Evolutionary conservation across 2,797 vertebrate species (phyloP).

Genomic region (Bradypodion pumilum): DNA sequence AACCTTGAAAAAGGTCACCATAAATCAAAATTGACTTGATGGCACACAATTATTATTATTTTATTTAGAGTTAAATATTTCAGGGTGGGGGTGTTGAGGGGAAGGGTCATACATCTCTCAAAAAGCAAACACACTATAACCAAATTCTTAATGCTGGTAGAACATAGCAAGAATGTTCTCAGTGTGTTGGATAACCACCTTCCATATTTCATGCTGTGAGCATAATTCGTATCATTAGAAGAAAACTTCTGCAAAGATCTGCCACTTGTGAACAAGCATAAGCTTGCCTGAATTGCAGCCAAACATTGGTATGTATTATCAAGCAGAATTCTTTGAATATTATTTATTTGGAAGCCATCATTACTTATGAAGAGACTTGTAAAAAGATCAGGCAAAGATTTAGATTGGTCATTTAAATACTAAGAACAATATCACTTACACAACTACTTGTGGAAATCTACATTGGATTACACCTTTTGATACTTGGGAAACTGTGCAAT

Average conservation of each 20-base stretch:
- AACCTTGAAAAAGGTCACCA: too few relatives aligned
- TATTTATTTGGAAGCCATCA: constrained; percentile 42
- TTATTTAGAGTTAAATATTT: constrained; percentile 24
- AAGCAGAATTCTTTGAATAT: constrained; percentile 33
- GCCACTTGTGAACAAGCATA: constrained; percentile 44
- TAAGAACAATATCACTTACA: neutral
- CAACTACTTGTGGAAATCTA: too few relatives aligned
- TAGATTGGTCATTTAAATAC: constrained; percentile 14
- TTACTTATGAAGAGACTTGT: constrained; percentile 13
- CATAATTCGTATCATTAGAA: constrained; percentile 42
- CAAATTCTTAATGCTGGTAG: constrained; percentile 47
- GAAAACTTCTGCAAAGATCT: constrained; percentile 48
- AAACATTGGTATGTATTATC: constrained; percentile 22
- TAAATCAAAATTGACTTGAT: too few relatives aligned
- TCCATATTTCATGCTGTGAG: constrained; percentile 49
- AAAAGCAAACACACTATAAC: constrained; percentile 57
- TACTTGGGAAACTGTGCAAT: too few relatives aligned
- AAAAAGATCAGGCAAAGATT: constrained; percentile 43
- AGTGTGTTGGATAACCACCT: constrained; percentile 41
- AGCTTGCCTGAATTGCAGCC: constrained; percentile 36
- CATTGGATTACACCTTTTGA: too few relatives aligned
- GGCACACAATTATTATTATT: too few relatives aligned
- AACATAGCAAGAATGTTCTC: constrained; percentile 34
- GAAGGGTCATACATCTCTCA: constrained; percentile 1
- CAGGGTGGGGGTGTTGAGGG: too few relatives aligned